Base-by-base conservation (phyloP, 2,888 invertebrate species). In the Agrilus biguttatus region DNA sequence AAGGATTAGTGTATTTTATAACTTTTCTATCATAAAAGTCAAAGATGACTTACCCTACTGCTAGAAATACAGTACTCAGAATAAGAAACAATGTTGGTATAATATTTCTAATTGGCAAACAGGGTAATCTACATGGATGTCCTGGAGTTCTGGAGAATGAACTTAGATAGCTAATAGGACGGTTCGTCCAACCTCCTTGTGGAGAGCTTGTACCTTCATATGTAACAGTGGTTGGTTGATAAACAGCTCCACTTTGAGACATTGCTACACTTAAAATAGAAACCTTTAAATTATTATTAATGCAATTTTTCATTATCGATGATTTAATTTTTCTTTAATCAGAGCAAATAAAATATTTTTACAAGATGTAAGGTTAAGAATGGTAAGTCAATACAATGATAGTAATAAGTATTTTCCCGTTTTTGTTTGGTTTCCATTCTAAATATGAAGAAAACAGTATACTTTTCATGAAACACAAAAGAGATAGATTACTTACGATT, bases 151-250 rank as follows among this genome's bases (percentile, higher is more conserved):
- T 56, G 12, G 74, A 71, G 45, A 75, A 74, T 39, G 67, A 56
- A 47, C 62, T 59, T 52, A 68, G 51, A 59, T 66, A 63, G 48
- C 65, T 63, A 42, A 65, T 59, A 45, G 67, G 62, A 55, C 63
- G 55, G 39, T 64, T 59, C 17, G 61, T 60, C 63, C 65, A 63
- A 40, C 60, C 50, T 36, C 64, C 62, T 44, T 57, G 59, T 10
- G 58, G 55, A 5, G 51, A 50, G 37, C 59, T 53, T 54, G 67
- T 59, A 49, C 68, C 55, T 62, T 82, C 82, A 61, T 82, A 83
- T 43, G 81, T 81, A 50, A 82, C 81, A 51, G 83, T 83, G 47
- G 83, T 83, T 13, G 83, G 83, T 62, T 83, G 83, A 66, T 83
- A 83, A 39, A 83, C 83, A 46, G 82, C 80, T 60, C 78, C 78